Conservation (phyloP, 2,113 vertebrate species). For the Jacana jacana region DNA sequence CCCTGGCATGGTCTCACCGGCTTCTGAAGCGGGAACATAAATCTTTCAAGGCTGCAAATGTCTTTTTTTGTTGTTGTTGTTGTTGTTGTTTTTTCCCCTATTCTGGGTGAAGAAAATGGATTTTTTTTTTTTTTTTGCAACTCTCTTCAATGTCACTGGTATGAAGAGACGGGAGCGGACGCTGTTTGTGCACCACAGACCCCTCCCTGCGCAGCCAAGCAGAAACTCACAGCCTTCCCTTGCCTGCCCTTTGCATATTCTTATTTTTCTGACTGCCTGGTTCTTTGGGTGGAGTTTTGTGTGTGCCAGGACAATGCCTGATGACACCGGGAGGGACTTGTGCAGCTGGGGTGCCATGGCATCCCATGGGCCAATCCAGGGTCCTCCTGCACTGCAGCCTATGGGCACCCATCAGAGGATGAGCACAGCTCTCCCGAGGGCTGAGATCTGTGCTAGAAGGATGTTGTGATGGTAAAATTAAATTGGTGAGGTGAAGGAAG, state of each 20-base stretch:
- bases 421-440: not conserved
- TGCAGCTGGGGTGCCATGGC: not conserved
- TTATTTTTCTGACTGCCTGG: not conserved
- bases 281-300: not conserved
- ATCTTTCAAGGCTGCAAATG: not conserved
- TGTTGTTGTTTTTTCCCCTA: not conserved
- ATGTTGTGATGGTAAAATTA: not conserved
- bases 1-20: rapidly evolving
- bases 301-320: not conserved
- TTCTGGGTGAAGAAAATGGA: not conserved
- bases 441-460: not conserved
- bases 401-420: not conserved
- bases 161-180: rapidly evolving
- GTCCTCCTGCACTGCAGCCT: not conserved
- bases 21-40: not conserved
- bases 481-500: not conserved
- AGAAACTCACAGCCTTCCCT: not conserved
- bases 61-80: no score
- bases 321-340: not conserved
- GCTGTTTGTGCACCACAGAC: not conserved
- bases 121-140: not conserved
- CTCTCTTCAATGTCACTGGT: not conserved
- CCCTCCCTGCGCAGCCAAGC: not conserved
- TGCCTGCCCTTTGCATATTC: not conserved
- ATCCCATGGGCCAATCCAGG: not conserved